These are phyloP conservation scores for Rotaria macrura DNA, from an alignment of 2,888 invertebrate genomes.

Conservation along the genomic window DNA sequence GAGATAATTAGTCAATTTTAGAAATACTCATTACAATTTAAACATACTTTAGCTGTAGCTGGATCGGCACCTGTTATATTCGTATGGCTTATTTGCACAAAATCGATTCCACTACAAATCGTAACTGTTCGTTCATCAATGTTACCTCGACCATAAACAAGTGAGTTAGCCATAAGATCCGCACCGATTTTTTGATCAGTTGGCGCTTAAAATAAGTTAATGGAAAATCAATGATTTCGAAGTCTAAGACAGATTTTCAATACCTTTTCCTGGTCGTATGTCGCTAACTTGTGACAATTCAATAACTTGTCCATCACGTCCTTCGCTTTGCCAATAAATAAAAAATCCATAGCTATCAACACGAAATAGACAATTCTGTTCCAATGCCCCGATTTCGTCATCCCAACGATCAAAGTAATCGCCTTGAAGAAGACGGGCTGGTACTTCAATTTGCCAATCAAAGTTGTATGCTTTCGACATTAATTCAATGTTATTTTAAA, in stretches of 20 bases:
- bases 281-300: slow-evolving; percentile 97
- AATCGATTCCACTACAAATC: slow-evolving; percentile 92
- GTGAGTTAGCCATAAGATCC: slow-evolving; percentile 66
- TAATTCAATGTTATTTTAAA: neutral
- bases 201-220: neutral
- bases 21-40: neutral
- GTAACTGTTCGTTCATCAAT: slow-evolving; percentile 86
- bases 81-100: slow-evolving; percentile 95
- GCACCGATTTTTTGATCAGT: slow-evolving; percentile 36
- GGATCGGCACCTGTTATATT: slow-evolving; percentile 87
- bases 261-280: slow-evolving; percentile 65
- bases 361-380: slow-evolving; percentile 76
- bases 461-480: slow-evolving; percentile 85
- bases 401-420: slow-evolving; percentile 91
- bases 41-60: slow-evolving; percentile 75
- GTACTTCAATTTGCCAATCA: slow-evolving; percentile 90
- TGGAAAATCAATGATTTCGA: neutral
- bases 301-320: slow-evolving; percentile 87
- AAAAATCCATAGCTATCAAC: slow-evolving; percentile 96
- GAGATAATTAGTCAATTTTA: neutral
- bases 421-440: slow-evolving; percentile 71
- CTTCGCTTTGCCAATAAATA: slow-evolving; percentile 94
- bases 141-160: slow-evolving; percentile 57
- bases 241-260: neutral
- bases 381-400: slow-evolving; percentile 85